These are phyloP conservation scores for Yponomeuta evonymella DNA, from an alignment of 2,888 invertebrate genomes.

Conservation along the genomic window DNA sequence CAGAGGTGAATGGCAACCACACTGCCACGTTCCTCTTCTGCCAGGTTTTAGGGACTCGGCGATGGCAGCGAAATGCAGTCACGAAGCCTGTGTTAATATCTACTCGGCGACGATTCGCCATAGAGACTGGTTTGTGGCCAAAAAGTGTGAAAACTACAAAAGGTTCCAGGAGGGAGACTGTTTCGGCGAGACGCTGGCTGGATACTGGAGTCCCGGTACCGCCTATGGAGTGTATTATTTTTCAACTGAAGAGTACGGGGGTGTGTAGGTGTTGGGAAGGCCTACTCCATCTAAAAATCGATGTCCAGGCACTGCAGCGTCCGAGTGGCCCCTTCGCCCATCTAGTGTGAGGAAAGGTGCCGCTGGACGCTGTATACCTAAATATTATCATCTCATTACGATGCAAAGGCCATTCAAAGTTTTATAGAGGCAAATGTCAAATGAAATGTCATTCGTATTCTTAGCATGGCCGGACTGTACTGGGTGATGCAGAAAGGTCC, in stretches of 20 bases:
- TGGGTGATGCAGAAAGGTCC: too few relatives aligned
- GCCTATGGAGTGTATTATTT: conserved; percentile 58
- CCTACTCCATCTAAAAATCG: too few relatives aligned
- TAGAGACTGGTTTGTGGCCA: conserved; percentile 50
- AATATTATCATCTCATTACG: too few relatives aligned
- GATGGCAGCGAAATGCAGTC: conserved; percentile 57
- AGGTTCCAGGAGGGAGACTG: conserved; percentile 50
- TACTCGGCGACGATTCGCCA: conserved; percentile 51
- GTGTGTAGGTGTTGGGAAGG: background rate
- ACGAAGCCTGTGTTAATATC: conserved; percentile 57
- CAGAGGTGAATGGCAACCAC: conserved; percentile 73
- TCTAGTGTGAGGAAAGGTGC: too few relatives aligned
- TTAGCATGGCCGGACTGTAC: too few relatives aligned
- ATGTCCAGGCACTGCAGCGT: too few relatives aligned
- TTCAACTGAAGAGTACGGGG: conserved; percentile 4
- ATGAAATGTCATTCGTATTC: too few relatives aligned
- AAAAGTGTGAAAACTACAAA: conserved; percentile 54
- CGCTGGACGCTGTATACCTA: too few relatives aligned
- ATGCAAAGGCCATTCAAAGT: too few relatives aligned
- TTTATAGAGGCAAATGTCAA: too few relatives aligned
- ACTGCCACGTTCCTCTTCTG: conserved; percentile 56
- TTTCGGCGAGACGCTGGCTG: conserved; percentile 54
- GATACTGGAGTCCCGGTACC: conserved; percentile 62
- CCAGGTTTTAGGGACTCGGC: conserved; percentile 54
- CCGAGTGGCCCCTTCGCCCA: too few relatives aligned